Evolutionary conservation across 2,888 invertebrate genomes (phyloP).

Genomic region (Drosophila paracracens): DNA sequence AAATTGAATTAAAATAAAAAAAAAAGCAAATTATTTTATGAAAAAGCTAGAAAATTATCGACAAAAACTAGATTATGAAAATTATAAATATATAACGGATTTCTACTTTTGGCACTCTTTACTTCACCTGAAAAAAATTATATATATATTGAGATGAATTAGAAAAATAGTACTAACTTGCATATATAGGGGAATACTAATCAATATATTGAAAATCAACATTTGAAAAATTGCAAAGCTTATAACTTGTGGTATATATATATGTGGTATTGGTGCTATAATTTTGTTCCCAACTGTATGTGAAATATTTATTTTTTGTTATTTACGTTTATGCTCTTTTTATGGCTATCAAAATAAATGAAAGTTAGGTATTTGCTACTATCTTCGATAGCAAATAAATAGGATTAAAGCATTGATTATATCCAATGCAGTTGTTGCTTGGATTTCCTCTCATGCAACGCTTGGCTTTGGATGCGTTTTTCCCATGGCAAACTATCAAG

Average conservation of each 20-base stretch:
- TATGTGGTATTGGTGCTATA: neutral
- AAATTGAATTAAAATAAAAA: neutral
- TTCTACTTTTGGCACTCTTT: neutral
- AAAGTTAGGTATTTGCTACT: slow-evolving; percentile 38
- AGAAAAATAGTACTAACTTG: neutral
- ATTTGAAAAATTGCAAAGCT: neutral
- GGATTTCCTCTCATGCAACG: neutral
- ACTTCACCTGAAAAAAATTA: neutral
- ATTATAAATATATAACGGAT: neutral
- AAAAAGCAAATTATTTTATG: neutral
- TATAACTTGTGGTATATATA: accelerated
- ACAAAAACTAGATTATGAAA: neutral
- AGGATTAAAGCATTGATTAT: slow-evolving; percentile 69
- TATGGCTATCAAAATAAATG: slow-evolving; percentile 76
- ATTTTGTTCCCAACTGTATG: slow-evolving; percentile 12
- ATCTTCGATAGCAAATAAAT: slow-evolving; percentile 62
- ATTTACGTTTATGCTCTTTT: slow-evolving; percentile 66
- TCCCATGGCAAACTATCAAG: slow-evolving; percentile 3
- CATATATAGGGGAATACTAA: neutral
- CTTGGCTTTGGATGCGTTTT: neutral
- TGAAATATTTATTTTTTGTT: slow-evolving; percentile 65
- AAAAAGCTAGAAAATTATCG: accelerated
- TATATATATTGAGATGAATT: neutral
- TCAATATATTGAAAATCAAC: neutral
- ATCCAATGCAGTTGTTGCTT: slow-evolving; percentile 29